Percentiles rank a stretch among this genome's conserved stretches.
phyloP scores from a whole-genome alignment of 1,140 invertebrate species.

The Dermatophagoides farinae region DNA sequence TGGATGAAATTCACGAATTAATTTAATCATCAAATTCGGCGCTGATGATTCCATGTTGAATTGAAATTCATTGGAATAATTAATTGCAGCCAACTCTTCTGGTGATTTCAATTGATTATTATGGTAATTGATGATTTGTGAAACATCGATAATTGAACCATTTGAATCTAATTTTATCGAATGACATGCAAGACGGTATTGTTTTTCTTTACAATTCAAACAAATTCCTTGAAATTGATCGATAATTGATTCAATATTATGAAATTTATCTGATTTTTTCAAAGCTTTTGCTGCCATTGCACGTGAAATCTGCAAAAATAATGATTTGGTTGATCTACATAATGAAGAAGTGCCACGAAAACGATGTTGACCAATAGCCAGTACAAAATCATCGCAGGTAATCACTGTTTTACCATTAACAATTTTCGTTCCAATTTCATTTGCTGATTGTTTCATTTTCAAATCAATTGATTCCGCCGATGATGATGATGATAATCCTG shows the following conservation, averaged over 20 bases:
- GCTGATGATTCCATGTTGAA: background rate
- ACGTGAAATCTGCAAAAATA: background rate
- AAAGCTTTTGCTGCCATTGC: background rate
- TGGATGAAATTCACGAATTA: background rate
- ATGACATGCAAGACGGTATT: background rate
- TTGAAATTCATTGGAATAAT: background rate
- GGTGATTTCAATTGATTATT: background rate
- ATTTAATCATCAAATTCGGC: background rate
- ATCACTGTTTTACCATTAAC: constrained; percentile 16
- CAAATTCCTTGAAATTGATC: background rate
- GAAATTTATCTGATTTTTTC: background rate
- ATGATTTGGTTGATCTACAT: constrained; percentile 23
- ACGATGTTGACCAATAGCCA: constrained; percentile 32
- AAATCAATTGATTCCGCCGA: background rate
- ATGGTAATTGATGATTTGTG: background rate
- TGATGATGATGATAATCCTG: too few species aligned
- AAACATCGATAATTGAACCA: background rate
- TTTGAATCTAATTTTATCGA: background rate
- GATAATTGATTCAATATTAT: background rate
- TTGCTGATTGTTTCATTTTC: background rate
- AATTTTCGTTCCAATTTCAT: background rate
- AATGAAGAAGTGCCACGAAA: constrained; percentile 34
- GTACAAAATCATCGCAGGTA: constrained; percentile 30
- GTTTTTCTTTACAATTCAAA: background rate
- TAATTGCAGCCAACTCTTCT: background rate